Evolutionary conservation across 2,113 vertebrate genomes (phyloP).

Genomic region (Pelvicachromis taeniatus): DNA sequence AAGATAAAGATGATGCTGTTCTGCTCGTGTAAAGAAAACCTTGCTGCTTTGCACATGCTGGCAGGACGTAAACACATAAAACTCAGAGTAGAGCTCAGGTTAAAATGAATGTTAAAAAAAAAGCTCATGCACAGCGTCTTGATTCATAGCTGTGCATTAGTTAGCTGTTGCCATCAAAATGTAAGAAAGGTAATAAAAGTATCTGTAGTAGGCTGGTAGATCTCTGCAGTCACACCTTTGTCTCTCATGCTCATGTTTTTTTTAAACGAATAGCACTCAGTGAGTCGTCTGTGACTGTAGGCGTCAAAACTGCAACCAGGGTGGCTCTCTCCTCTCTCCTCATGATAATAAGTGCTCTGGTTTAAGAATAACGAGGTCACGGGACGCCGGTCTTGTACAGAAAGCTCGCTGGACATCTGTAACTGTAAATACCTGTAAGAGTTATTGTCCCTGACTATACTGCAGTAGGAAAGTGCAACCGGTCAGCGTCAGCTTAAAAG

Average conservation of each 20-base stretch:
- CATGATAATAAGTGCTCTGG: neutral
- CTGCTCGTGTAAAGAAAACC: conserved; percentile 9
- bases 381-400: rapidly evolving
- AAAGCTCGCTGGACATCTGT: neutral
- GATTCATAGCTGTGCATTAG: neutral
- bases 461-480: neutral
- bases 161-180: neutral
- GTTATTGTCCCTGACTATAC: neutral
- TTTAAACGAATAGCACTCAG: neutral
- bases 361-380: neutral
- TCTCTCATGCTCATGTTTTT: neutral
- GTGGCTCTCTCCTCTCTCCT: neutral
- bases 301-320: neutral
- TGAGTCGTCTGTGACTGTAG: neutral
- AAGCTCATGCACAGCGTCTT: neutral
- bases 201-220: neutral
- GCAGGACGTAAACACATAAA: neutral
- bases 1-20: neutral
- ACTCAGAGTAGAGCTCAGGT: neutral
- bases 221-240: neutral
- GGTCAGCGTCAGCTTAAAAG: neutral
- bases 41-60: neutral
- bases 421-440: neutral
- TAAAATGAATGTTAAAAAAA: neutral
- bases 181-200: neutral